Evolutionary conservation across 2,888 invertebrate genomes (phyloP), one percentile per base, ranked within the genome.

Genomic region (Melanostoma scalare): DNA sequence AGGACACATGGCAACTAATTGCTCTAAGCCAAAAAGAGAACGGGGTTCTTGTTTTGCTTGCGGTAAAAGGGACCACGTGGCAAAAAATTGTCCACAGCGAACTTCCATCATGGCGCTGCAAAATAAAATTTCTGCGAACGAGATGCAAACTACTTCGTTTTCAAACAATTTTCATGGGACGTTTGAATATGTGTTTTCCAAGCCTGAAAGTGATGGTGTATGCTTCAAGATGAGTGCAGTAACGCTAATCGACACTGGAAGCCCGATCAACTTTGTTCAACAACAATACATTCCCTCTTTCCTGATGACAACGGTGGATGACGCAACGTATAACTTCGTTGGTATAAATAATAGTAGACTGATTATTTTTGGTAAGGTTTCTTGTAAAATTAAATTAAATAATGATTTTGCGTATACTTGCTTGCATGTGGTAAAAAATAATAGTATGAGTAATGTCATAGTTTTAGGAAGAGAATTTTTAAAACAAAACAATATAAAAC

Each of bases 211-310:
- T 48, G 20, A 3, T 6, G 20, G 20, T 6, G 30, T 20, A 5
- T 6, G 6, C 48, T 48, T 48, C 3, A 48, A 48, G 30, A 48
- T 48, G 48, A 30, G 30, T 30, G 53, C 36, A 35, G 20, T 20
- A 20, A 20, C 55, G 35, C 0, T 55, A 8, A 55, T 55, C 31
- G 55, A 55, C 35, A 55, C 55, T 10, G 55, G 55, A 4, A 55
- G 55, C 55, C 61, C 61, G 9, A 60, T 60, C 30, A 60, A 42
- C 30, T 60, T 60, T 33, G 4, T 60, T n/a, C 60, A 44, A 30
- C 44, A 60, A 33, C 44, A 31, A 9, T 60, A 31, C 33, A 33
- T 58, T 6, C 58, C 40, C 3, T 3, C 30, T 46, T 56, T 46
- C 5, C 10, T 46, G 46, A 46, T 46, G 46, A 46, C 46, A 10